Conservation (phyloP, 1,140 invertebrate species). For the Babylonia areolata region DNA sequence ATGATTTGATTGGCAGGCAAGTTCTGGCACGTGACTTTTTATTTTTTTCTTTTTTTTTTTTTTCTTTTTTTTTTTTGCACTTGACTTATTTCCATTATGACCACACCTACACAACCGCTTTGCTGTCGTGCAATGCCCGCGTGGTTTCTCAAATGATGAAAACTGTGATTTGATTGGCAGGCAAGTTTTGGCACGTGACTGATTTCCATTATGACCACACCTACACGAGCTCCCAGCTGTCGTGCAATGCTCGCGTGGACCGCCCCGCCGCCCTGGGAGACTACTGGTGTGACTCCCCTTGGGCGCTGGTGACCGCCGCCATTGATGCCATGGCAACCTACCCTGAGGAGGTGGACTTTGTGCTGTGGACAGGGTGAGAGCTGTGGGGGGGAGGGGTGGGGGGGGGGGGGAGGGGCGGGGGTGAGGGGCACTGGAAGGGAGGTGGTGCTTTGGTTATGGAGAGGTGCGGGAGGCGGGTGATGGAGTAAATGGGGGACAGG, state of each 20-base stretch:
- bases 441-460: neutral
- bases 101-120: too few relatives aligned
- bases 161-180: constrained; percentile 19
- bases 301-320: constrained; percentile 88
- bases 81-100: too few relatives aligned
- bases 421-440: neutral
- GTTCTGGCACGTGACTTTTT: too few relatives aligned
- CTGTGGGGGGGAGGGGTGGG: neutral
- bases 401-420: neutral
- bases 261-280: constrained; percentile 77
- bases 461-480: too few relatives aligned
- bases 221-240: constrained; percentile 46
- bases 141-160: too few relatives aligned
- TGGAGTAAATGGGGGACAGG: too few relatives aligned
- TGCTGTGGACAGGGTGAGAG: constrained; percentile 93
- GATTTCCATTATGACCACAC: constrained; percentile 57
- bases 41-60: too few relatives aligned
- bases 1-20: neutral
- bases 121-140: too few relatives aligned
- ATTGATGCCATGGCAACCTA: constrained; percentile 87
- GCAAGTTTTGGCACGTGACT: constrained; percentile 56
- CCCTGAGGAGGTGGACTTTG: constrained; percentile 89
- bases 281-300: constrained; percentile 91
- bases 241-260: constrained; percentile 45
- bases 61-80: neutral